Base-by-base conservation (phyloP, 2,888 invertebrate species). In the Mayetiola destructor region DNA sequence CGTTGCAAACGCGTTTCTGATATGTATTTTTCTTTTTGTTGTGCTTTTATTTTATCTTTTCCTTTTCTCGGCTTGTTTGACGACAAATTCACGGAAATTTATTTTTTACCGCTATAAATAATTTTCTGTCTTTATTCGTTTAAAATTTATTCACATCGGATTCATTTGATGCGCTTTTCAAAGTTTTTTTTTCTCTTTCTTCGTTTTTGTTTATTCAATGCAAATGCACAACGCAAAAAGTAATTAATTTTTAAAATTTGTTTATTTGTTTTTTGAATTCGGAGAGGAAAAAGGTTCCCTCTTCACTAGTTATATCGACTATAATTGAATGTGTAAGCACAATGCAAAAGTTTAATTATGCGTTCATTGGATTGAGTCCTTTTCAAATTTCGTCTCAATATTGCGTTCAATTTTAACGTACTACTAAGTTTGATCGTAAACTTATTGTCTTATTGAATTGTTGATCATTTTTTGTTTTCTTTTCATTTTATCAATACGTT, bases 101-200 rank as follows among this genome's bases (percentile, higher is more conserved):
- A 27, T 27, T 48, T 27, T 48, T 48, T 27, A 48, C 48, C 48
- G 48, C 48, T 48, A 48, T 48, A 48, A 48, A 48, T 48, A 48
- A 48, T 48, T 48, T 48, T 16, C 48, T 48, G 48, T 48, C 48
- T 48, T 48, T 48, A 48, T 48, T 48, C 48, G 48, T 48, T 48
- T 48, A 5, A 39, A 5, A 18, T 39, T 12, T 40, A 12, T 40
- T 20, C n/a, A n/a, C n/a, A n/a, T n/a, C n/a, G n/a, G n/a, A n/a
- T n/a, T n/a, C n/a, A n/a, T 20, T 40, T 10, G 3, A 3, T 21
- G 20, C 23, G 8, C 23, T 40, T 40, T 5, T 40, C n/a, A 3
- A 8, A 21, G 4, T 40, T 3, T 42, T 10, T 23, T 2, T 23
- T 9, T 42, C 42, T 27, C 27, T 16, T 48, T 42, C 2, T 23